Evolutionary conservation across 2,113 vertebrate species (phyloP).

Genomic region (Syngnathus scovelli): DNA sequence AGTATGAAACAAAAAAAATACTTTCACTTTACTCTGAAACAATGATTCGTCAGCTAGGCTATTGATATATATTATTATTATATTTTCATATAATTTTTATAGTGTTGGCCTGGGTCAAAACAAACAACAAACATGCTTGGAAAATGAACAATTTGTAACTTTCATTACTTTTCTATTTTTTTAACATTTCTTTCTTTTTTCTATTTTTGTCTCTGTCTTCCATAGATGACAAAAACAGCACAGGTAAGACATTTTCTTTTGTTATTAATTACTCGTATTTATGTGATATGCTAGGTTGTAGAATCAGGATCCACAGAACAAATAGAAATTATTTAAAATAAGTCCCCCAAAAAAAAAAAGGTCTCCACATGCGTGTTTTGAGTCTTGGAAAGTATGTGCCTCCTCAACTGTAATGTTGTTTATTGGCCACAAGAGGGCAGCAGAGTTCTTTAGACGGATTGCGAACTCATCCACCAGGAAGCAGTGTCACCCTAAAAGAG

Average conservation of each 20-base stretch:
- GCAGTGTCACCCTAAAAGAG: slow-evolving; percentile 7
- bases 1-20: no score
- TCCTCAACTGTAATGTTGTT: not conserved
- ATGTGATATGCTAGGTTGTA: not conserved
- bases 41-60: no score
- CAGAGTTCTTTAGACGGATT: slow-evolving; percentile 2
- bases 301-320: not conserved
- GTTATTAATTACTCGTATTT: not conserved
- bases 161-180: not conserved
- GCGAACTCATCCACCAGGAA: not conserved
- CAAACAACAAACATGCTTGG: no score
- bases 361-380: no score
- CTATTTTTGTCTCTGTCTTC: slow-evolving; percentile 5
- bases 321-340: not conserved
- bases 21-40: no score
- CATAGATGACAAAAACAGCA: slow-evolving; percentile 72
- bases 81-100: no score
- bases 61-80: no score
- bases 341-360: not conserved
- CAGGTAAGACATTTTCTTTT: slow-evolving; percentile 56
- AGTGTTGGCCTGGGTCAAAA: no score
- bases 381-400: no score
- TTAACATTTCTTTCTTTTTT: not conserved
- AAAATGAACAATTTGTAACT: not conserved
- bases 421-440: slow-evolving; percentile 46